A percentile compares a stretch with the other conserved stretches of the same genome.
Conservation (phyloP, 2,797 vertebrate species). For the Spea hammondii region DNA sequence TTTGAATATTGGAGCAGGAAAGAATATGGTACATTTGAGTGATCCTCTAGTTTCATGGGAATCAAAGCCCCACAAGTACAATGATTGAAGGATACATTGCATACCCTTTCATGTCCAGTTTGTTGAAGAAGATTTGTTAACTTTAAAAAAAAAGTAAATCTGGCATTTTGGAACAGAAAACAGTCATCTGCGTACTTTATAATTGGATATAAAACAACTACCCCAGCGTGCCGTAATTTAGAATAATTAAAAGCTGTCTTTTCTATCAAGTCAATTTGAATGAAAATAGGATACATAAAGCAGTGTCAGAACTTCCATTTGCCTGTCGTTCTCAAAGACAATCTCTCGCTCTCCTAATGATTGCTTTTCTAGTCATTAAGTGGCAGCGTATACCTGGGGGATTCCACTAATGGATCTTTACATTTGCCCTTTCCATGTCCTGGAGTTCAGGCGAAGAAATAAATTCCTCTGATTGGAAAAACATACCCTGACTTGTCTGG, state of each 20-base stretch:
- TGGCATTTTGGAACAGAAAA: slow-evolving; percentile 18
- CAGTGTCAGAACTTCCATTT: slow-evolving; percentile 10
- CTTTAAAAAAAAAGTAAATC: not conserved
- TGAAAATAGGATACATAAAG: slow-evolving; percentile 32
- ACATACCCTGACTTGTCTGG: not conserved
- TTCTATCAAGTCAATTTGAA: slow-evolving; percentile 15
- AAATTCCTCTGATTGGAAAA: slow-evolving; percentile 16
- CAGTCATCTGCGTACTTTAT: slow-evolving; percentile 2
- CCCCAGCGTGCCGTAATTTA: slow-evolving; percentile 27
- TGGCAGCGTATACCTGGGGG: not conserved
- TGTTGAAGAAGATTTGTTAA: slow-evolving; percentile 22
- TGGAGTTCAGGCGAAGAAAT: slow-evolving; percentile 27
- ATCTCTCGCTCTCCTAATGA: slow-evolving; percentile 26
- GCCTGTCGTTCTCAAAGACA: slow-evolving; percentile 32
- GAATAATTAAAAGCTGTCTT: slow-evolving; percentile 31
- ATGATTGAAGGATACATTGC: slow-evolving; percentile 17
- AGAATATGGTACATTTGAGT: slow-evolving; percentile 27
- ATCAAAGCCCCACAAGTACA: slow-evolving; percentile 25
- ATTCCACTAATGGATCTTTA: accelerated
- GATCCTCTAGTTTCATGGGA: slow-evolving; percentile 37
- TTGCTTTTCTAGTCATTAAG: slow-evolving; percentile 39
- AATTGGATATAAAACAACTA: slow-evolving; percentile 26
- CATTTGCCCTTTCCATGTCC: slow-evolving; percentile 26
- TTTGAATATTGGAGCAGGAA: slow-evolving; percentile 47
- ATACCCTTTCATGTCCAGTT: slow-evolving; percentile 15